Evolutionary conservation across 2,113 vertebrate species (phyloP), one percentile per base, ranked within the genome.

Genomic region (Nanger granti): DNA sequence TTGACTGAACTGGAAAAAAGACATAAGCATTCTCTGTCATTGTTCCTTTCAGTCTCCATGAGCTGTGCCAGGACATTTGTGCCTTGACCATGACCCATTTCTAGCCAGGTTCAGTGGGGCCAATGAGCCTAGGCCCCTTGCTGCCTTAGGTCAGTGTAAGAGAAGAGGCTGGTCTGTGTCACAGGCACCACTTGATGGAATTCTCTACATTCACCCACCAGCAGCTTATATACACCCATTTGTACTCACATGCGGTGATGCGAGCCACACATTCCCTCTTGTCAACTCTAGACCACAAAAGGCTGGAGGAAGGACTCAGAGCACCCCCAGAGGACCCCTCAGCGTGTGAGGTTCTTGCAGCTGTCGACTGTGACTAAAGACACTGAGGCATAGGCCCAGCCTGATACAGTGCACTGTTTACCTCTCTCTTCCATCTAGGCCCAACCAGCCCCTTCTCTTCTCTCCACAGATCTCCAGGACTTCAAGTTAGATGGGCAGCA

Each of bases 401-500:
- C 7, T 22, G 60, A 66, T 44, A 87, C 29, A n/a, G 15, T 12
- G 1, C 9, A 1, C 31, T 44, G 20, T 31, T 52, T 37, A n/a
- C 26, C 44, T 17, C 26, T 83, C 11, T 87, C 31, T 8, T 44
- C 54, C n/a, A 5, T 8, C 0, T 0, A 52, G 37, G 5, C 76
- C 76, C n/a, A 41, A 7, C 31, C 0, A 4, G 26, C 57, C 52
- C 34, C 26, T 66, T 59, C 15, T 34, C 69, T 76, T 97, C 69
- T 97, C 87, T 96, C 89, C 87, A 85, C 98, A 99, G 99, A 99
- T 97, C 99, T 99, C 97, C 99, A 99, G 69, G 99, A 99, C 98
- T 99, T 99, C 94, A 99, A 99, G 98, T 99, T 99, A 0, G 99
- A 99, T 0, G 99, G 99, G 94, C 99, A 99, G 97, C 99, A 99